Conservation (phyloP, 2,113 vertebrate genomes). For the Mormyrus lacerda region DNA sequence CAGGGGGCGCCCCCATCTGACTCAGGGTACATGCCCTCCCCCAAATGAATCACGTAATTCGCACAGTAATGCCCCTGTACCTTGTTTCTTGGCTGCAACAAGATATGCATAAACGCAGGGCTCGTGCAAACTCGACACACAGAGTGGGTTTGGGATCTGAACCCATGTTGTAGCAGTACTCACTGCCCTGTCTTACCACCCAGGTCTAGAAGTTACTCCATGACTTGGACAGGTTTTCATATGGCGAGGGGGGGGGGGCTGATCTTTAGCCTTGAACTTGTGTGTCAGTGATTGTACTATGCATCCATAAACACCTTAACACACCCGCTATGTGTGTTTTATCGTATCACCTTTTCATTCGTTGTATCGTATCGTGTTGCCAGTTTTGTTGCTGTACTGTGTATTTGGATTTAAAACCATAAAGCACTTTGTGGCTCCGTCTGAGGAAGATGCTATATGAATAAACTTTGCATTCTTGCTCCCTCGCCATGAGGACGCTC, state of each 20-base stretch:
- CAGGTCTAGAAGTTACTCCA: neutral
- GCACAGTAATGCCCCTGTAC: neutral
- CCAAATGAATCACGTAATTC: neutral
- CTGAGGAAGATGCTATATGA: neutral
- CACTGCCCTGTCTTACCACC: neutral
- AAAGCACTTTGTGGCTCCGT: neutral
- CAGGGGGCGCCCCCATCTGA: neutral
- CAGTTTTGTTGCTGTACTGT: neutral
- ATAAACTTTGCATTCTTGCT: neutral
- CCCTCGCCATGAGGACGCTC: neutral
- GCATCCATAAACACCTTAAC: neutral
- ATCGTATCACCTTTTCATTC: neutral
- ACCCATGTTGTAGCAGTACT: neutral
- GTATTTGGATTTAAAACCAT: neutral
- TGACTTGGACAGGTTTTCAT: neutral
- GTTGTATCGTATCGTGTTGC: neutral
- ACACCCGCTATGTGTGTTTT: neutral
- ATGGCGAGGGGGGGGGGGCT: neutral
- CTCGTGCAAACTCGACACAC: neutral
- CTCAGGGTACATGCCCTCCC: neutral
- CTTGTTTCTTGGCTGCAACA: neutral
- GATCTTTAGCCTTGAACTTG: neutral
- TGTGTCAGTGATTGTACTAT: neutral
- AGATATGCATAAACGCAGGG: neutral
- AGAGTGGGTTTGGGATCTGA: neutral